These are phyloP conservation scores for Thaumetopoea pityocampa DNA, from an alignment of 1,140 invertebrate genomes.

Conservation along the genomic window DNA sequence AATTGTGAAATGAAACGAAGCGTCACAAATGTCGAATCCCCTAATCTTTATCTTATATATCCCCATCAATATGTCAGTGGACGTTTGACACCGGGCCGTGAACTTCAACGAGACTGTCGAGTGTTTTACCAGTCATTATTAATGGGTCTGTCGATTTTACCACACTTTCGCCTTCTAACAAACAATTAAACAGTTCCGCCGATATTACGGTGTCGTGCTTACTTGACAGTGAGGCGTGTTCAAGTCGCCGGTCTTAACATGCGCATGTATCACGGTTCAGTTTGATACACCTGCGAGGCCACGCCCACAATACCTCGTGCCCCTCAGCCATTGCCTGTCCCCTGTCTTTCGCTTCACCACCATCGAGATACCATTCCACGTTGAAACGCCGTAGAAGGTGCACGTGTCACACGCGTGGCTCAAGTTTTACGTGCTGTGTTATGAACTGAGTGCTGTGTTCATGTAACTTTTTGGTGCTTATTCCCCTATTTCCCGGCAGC, in stretches of 20 bases:
- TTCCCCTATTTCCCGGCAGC: not conserved
- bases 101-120: slow-evolving; percentile 18
- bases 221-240: slow-evolving; percentile 67
- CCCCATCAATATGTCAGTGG: slow-evolving; percentile 9
- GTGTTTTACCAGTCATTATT: slow-evolving; percentile 21
- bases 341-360: slow-evolving; percentile 42
- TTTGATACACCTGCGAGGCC: slow-evolving; percentile 60
- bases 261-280: slow-evolving; percentile 60
- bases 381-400: slow-evolving; percentile 38
- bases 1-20: slow-evolving; percentile 9
- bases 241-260: slow-evolving; percentile 49
- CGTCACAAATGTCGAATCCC: slow-evolving; percentile 11
- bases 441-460: slow-evolving; percentile 49
- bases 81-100: slow-evolving; percentile 5
- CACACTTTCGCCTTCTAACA: slow-evolving; percentile 30
- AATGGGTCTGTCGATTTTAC: slow-evolving; percentile 22
- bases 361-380: slow-evolving; percentile 56
- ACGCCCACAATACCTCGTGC: slow-evolving; percentile 39
- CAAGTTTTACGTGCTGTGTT: slow-evolving; percentile 27
- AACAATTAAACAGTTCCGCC: slow-evolving; percentile 36
- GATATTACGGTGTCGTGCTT: slow-evolving; percentile 29
- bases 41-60: slow-evolving; percentile 7
- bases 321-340: slow-evolving; percentile 27
- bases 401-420: slow-evolving; percentile 21
- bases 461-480: slow-evolving; percentile 31